phyloP scores from a whole-genome alignment of 2,797 vertebrate species.

The Sebastes trivittatus region DNA sequence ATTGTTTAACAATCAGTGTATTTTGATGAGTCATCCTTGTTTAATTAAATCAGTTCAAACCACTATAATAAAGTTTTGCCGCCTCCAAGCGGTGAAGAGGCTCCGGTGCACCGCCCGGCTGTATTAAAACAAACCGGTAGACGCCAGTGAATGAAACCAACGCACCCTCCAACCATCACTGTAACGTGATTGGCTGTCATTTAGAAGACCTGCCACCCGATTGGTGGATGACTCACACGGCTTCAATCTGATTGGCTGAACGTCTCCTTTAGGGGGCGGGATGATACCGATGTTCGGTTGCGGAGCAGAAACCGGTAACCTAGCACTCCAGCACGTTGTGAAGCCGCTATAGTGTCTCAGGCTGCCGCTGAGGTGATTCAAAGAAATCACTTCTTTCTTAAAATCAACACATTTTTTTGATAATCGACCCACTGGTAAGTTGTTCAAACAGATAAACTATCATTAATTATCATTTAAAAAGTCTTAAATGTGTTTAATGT shows the following conservation, averaged over 20 bases:
- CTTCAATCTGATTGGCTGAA: conserved; percentile 55
- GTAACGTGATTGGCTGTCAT: conserved; percentile 35
- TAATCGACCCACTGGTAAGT: conserved; percentile 67
- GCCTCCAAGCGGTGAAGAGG: conserved; percentile 57
- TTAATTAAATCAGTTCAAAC: not conserved
- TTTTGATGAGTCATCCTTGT: conserved; percentile 1
- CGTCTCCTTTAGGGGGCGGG: not conserved
- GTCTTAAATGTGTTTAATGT: not conserved
- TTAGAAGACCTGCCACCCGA: not conserved
- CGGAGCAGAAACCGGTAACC: conserved; percentile 62
- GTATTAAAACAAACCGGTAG: not conserved
- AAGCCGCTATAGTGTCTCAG: conserved; percentile 41
- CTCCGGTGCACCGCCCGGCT: not conserved
- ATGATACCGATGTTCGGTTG: conserved; percentile 21
- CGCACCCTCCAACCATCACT: not conserved
- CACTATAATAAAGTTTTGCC: conserved; percentile 27
- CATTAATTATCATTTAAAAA: accelerated
- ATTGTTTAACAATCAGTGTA: no score
- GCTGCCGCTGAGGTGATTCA: conserved; percentile 39
- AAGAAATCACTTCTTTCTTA: conserved; percentile 43
- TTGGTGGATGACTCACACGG: conserved; percentile 16
- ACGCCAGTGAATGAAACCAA: not conserved
- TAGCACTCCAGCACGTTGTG: conserved; percentile 70
- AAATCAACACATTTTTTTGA: conserved; percentile 40
- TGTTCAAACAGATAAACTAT: accelerated